These are phyloP conservation scores for Leptinotarsa peninsularis DNA, from an alignment of 2,888 invertebrate genomes.

Conservation along the genomic window DNA sequence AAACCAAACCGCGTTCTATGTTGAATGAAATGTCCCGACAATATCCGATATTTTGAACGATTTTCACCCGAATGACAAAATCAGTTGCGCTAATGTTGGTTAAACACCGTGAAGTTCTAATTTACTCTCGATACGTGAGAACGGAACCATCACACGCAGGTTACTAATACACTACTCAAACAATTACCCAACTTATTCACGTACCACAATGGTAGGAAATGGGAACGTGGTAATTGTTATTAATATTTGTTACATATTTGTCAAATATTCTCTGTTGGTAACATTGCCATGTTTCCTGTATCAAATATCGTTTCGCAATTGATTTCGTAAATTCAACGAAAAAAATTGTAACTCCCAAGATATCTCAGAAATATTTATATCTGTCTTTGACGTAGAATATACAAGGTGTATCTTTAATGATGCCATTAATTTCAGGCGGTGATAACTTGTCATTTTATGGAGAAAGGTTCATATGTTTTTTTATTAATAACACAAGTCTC, in stretches of 20 bases:
- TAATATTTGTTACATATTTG: background rate
- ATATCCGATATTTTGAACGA: too few relatives aligned
- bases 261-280: background rate
- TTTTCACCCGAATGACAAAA: too few relatives aligned
- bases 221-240: background rate
- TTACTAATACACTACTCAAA: constrained; percentile 3
- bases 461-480: too few relatives aligned
- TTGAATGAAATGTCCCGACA: too few relatives aligned
- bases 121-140: background rate
- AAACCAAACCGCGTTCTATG: too few relatives aligned
- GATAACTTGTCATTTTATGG: too few relatives aligned
- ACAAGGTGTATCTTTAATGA: too few relatives aligned
- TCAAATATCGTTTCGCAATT: background rate
- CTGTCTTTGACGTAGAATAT: too few relatives aligned
- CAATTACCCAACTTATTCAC: constrained; percentile 1
- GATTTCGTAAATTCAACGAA: background rate
- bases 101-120: constrained; percentile 4
- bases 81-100: background rate
- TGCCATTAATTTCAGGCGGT: too few relatives aligned
- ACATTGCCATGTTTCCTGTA: background rate
- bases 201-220: constrained; percentile 13
- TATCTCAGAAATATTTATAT: background rate
- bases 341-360: background rate
- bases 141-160: background rate
- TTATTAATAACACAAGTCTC: too few relatives aligned